phyloP scores from a whole-genome alignment of 1,140 invertebrate genomes.

The Drosophila lowei region DNA sequence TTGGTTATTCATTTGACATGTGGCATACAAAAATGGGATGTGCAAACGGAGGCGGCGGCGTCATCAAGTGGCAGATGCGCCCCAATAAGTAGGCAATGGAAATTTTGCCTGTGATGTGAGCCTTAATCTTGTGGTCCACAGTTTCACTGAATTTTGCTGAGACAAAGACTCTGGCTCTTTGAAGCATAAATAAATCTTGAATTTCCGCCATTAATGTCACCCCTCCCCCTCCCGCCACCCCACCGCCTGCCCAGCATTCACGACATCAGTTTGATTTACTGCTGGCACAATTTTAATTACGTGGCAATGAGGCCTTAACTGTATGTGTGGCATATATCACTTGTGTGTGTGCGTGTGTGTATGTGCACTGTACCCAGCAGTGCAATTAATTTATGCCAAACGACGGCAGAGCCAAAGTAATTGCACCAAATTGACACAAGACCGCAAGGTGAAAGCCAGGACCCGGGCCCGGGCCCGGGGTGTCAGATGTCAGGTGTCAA shows the following conservation, averaged over 20 bases:
- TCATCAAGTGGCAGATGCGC: constrained; percentile 30
- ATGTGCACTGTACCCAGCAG: neutral
- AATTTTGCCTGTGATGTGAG: neutral
- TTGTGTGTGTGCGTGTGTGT: constrained; percentile 29
- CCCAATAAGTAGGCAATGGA: neutral
- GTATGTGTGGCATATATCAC: constrained; percentile 67
- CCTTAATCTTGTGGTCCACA: too few species aligned
- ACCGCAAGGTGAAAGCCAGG: constrained; percentile 35
- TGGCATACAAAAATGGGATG: constrained; percentile 32
- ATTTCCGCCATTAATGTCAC: constrained; percentile 41
- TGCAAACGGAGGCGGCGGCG: too few species aligned
- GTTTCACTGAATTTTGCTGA: too few species aligned
- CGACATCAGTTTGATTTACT: constrained; percentile 57
- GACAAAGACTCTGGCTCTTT: too few species aligned
- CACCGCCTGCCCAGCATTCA: neutral
- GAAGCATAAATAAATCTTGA: constrained; percentile 24
- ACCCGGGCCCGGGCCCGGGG: neutral
- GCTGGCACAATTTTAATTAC: constrained; percentile 67
- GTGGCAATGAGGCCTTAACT: constrained; percentile 59
- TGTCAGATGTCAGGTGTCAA: neutral
- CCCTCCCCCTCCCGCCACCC: neutral
- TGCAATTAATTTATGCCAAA: constrained; percentile 78
- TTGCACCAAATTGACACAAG: constrained; percentile 68
- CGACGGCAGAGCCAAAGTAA: constrained; percentile 63
- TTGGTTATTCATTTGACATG: constrained; percentile 73